phyloP scores from a whole-genome alignment of 2,888 invertebrate genomes.

The Chironomus tentans region DNA sequence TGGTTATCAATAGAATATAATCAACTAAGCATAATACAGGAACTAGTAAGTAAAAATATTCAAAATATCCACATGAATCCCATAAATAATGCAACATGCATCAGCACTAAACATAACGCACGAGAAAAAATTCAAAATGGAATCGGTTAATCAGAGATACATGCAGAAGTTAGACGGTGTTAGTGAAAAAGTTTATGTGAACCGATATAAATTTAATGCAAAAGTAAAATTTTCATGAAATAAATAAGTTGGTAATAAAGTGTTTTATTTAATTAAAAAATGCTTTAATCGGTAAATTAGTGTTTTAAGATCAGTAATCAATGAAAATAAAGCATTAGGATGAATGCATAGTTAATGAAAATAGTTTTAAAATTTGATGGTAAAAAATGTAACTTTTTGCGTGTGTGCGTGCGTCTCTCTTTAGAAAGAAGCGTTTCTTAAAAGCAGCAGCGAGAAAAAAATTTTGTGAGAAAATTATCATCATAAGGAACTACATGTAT shows the following conservation, averaged over 20 bases:
- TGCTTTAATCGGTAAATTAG: conserved; percentile 3
- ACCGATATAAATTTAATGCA: background rate
- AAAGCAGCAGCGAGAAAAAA: background rate
- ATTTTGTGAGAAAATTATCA: conserved; percentile 1
- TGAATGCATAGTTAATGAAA: conserved; percentile 3
- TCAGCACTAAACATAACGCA: too few species aligned
- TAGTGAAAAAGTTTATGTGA: background rate
- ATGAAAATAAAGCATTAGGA: background rate
- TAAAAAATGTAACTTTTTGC: conserved; percentile 3
- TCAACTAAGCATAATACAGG: too few species aligned
- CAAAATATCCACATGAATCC: too few species aligned
- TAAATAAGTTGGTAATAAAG: conserved; percentile 7
- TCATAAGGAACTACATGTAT: background rate
- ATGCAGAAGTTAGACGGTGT: background rate
- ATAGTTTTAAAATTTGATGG: background rate
- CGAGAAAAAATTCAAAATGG: background rate
- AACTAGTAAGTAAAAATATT: too few species aligned
- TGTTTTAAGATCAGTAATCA: background rate
- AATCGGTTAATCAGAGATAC: background rate
- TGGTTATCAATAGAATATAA: too few species aligned
- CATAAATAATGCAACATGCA: too few species aligned
- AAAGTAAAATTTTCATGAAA: conserved; percentile 3
- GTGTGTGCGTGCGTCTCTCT: conserved; percentile 22
- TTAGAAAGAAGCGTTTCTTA: conserved; percentile 14
- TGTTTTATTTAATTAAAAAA: conserved; percentile 5